These are phyloP conservation scores for Boulengeromyrus knoepffleri DNA, from an alignment of 2,113 vertebrate species.

Conservation along the genomic window DNA sequence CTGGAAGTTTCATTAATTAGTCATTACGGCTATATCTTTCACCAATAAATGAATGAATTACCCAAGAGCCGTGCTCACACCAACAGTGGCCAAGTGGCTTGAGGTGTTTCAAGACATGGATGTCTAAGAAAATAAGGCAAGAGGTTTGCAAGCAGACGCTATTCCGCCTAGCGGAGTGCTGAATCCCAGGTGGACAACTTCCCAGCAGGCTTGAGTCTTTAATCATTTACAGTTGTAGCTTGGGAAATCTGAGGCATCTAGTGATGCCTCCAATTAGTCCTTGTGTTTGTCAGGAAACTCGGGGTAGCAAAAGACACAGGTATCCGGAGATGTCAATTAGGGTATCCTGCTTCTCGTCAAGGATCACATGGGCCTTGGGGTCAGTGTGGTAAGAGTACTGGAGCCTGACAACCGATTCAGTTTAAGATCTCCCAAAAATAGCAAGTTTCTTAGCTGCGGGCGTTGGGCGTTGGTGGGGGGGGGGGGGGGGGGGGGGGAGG, in stretches of 20 bases:
- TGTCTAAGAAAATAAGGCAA: background rate
- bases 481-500: too few species aligned
- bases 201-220: background rate
- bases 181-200: background rate
- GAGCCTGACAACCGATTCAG: background rate
- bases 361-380: background rate
- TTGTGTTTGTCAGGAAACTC: background rate
- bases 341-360: background rate
- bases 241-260: background rate
- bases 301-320: background rate
- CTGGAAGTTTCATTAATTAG: background rate
- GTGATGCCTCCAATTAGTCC: background rate
- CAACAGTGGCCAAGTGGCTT: background rate
- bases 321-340: constrained; percentile 16
- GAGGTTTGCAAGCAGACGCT: background rate
- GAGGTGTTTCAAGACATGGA: background rate
- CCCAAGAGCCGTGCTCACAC: background rate
- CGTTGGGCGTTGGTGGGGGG: background rate
- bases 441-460: background rate
- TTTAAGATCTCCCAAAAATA: constrained; percentile 4
- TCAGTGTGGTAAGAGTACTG: background rate
- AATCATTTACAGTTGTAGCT: background rate
- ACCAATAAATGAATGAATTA: background rate
- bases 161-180: background rate
- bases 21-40: background rate